Evolutionary conservation across 2,797 vertebrate genomes (phyloP), one percentile per base, ranked within the genome.

Genomic region (Coluber constrictor): DNA sequence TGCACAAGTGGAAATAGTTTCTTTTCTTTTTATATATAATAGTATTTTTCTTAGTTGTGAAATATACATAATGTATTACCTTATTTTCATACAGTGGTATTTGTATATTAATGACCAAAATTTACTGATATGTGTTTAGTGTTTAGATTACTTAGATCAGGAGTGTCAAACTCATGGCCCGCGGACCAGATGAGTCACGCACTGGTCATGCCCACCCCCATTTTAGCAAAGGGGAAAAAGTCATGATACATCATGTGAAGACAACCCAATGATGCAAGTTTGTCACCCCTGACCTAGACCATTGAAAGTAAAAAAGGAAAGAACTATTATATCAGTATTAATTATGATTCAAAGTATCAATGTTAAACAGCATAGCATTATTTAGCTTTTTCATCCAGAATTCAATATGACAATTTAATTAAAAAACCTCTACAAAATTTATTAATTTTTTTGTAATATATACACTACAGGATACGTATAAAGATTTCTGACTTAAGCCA

Each of bases 161-260:
- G 56, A 5, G 15, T 16, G 4, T 56, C 56, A 56, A 20, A 6
- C 57, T 20, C 4, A 1, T 20, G 18, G 57, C 5, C 57, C 5
- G 6, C 57, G 1, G 18, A 18, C 5, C 57, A 16, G 56, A 59
- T 16, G 5, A 59, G 5, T 20, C 1, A 59, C 0, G 1, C 0
- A 2, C 57, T 59, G 1, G 5, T 4, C 57, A 15, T 3, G 4
- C 16, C 18, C 56, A 57, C 16, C 56, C 56, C 56, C 57, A 59
- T 59, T 59, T 59, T 59, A 59, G 57, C 57, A 2, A 7, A 59
- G 57, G 1, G 15, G 57, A 20, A 59, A 57, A 59, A 59, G 18
- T 59, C 5, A 5, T 5, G 57, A 59, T 59, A 59, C 2, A 0
- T 59, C 57, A 59, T 59, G 18, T 59, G 57, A 20, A 1, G 1